phyloP scores from a whole-genome alignment of 2,113 vertebrate genomes.

The Cepphus grylle region DNA sequence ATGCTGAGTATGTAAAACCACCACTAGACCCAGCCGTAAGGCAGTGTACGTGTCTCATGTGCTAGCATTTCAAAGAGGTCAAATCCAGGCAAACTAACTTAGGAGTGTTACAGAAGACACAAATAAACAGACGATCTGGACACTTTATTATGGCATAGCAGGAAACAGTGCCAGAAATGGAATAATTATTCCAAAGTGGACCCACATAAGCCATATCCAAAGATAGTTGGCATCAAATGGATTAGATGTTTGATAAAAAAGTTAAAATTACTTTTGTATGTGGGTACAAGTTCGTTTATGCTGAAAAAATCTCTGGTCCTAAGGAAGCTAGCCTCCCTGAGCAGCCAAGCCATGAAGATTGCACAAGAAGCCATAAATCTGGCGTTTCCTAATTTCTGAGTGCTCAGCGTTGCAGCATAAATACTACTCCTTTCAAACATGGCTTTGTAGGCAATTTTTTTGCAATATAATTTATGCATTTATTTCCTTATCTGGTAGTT shows the following conservation, averaged over 20 bases:
- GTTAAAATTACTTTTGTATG: neutral
- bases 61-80: neutral
- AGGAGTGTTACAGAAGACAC: neutral
- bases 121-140: neutral
- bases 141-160: neutral
- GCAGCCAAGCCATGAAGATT: neutral
- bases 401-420: neutral
- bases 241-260: neutral
- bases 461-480: neutral
- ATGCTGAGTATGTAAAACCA: neutral
- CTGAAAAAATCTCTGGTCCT: neutral
- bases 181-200: neutral
- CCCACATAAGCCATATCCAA: accelerated
- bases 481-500: neutral
- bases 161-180: neutral
- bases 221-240: neutral
- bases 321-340: neutral
- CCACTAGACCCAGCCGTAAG: neutral
- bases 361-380: constrained; percentile 28
- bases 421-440: neutral
- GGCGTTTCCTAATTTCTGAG: neutral
- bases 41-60: neutral
- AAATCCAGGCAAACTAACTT: neutral
- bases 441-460: neutral
- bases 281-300: neutral